phyloP scores from a whole-genome alignment of 2,113 vertebrate species.

The Marmota monax region DNA sequence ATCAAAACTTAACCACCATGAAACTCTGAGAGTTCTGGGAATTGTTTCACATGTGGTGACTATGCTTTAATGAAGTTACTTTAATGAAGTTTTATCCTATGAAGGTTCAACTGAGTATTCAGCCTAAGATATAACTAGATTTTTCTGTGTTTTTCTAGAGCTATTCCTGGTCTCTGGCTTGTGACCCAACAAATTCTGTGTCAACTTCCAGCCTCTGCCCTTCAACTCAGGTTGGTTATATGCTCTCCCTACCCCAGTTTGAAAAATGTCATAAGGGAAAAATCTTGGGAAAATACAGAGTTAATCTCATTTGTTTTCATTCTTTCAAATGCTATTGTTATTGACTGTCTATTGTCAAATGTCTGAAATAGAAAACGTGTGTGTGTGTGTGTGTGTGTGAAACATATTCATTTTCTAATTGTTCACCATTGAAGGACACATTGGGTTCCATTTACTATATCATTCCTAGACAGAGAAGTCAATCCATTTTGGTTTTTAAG shows the following conservation, averaged over 20 bases:
- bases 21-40: background rate
- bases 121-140: background rate
- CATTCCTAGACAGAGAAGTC: background rate
- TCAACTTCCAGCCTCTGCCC: background rate
- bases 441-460: background rate
- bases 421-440: background rate
- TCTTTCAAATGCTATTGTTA: background rate
- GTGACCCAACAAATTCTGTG: background rate
- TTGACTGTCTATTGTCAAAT: background rate
- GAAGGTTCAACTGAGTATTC: background rate
- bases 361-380: background rate
- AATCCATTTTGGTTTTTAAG: background rate
- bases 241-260: background rate
- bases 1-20: background rate
- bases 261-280: background rate
- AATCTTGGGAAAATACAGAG: background rate
- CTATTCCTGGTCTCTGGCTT: background rate
- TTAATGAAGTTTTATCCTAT: background rate
- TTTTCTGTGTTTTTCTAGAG: background rate
- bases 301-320: background rate
- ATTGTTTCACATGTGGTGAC: background rate
- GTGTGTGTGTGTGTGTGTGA: background rate
- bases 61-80: background rate
- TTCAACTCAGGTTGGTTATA: background rate
- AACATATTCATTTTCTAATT: background rate